Conservation (phyloP, 35 echinoderm and acorn worm species). For the Lytechinus pictus region DNA sequence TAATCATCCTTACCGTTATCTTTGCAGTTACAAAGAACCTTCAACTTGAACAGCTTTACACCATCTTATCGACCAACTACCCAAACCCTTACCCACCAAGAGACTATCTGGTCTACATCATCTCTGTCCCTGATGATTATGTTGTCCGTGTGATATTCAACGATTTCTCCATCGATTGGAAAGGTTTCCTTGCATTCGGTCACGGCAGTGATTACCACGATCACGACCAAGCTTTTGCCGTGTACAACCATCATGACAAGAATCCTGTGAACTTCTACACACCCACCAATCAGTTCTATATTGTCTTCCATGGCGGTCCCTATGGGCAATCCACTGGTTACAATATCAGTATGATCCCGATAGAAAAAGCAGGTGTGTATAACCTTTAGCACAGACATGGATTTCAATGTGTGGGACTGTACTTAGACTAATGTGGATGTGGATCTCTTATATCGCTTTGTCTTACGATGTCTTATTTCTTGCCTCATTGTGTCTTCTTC, state of each 20-base stretch:
- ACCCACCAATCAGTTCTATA: background rate
- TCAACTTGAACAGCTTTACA: background rate
- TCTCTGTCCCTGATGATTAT: background rate
- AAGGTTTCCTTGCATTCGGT: constrained; percentile 9
- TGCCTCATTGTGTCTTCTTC: no score
- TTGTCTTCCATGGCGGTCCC: constrained; percentile 15
- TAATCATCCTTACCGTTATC: no score
- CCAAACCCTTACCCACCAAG: background rate
- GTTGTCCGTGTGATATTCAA: background rate
- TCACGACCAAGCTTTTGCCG: constrained; percentile 2
- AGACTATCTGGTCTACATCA: background rate
- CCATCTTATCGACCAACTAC: constrained; percentile 11
- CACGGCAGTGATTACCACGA: background rate
- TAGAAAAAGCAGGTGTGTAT: background rate
- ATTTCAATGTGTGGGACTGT: no score
- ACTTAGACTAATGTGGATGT: no score
- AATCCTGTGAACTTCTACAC: background rate
- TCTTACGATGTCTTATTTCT: no score
- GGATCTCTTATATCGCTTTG: no score
- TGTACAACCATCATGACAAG: constrained; percentile 30
- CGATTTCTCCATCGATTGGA: constrained; percentile 25
- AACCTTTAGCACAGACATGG: no score
- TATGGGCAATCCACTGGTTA: background rate
- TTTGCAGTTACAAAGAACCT: background rate
- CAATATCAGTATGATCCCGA: background rate